These are phyloP conservation scores for Probaryconus sp. DNA, from an alignment of 1,140 invertebrate species.

Conservation along the genomic window DNA sequence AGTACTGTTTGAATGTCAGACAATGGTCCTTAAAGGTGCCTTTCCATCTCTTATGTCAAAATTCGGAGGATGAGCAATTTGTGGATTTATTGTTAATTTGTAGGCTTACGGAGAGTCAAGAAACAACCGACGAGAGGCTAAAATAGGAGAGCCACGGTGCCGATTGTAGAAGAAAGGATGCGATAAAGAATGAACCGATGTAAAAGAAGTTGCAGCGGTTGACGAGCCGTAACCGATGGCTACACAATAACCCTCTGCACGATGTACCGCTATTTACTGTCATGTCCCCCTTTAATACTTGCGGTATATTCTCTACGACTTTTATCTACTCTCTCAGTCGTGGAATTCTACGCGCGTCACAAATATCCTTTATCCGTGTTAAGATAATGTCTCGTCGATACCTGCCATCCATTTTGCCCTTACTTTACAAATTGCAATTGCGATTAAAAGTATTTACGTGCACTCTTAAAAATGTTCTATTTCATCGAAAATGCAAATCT, in stretches of 20 bases:
- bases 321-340: conserved; percentile 56
- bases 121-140: conserved; percentile 14
- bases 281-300: conserved; percentile 62
- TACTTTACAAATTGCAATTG: too few relatives aligned
- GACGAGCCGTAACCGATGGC: conserved; percentile 76
- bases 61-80: conserved; percentile 62
- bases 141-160: too few relatives aligned
- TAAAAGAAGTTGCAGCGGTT: conserved; percentile 67
- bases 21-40: conserved; percentile 56
- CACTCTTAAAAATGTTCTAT: too few relatives aligned
- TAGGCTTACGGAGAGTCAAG: conserved; percentile 59
- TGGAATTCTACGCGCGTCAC: conserved; percentile 56
- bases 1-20: conserved; percentile 48
- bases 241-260: conserved; percentile 74
- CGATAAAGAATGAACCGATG: conserved; percentile 61
- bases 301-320: conserved; percentile 52
- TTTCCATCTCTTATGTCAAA: conserved; percentile 45
- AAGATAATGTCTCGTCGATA: neutral
- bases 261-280: conserved; percentile 73
- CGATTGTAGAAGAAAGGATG: conserved; percentile 55
- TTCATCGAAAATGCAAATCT: too few relatives aligned
- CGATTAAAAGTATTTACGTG: too few relatives aligned
- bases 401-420: neutral
- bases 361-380: conserved; percentile 27
- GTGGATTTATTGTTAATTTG: conserved; percentile 71